Base-by-base conservation (phyloP, 2,113 vertebrate species). In the Scomber colias region DNA sequence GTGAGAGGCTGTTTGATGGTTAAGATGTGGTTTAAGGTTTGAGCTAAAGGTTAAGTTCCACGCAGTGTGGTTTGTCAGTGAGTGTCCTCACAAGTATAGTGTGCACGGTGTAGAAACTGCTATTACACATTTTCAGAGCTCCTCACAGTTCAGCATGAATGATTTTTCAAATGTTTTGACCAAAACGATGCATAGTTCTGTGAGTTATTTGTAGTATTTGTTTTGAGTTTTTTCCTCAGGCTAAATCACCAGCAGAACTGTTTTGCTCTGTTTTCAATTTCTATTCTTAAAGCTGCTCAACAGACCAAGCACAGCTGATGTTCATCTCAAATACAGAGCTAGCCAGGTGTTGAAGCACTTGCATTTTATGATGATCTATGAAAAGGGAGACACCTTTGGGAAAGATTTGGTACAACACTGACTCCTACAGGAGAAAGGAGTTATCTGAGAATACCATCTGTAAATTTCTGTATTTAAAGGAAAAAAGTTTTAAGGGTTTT, bases 341-440 rank as follows among this genome's bases (percentile, higher is more conserved):
- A 1, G 12, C 15, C 54, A 71, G 21, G 9, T 31, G 21, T 35
- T 59, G 3, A n/a, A 35, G 40, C 5, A 50, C 31, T 27, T 17
- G 46, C 19, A n/a, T 27, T 60, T 7, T 40, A 40, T 40, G 35
- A 40, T 40, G 8, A 40, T 40, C 6, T 40, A 40, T 40, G 35
- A 40, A 8, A 40, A 40, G 3, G 6, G 6, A 0, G 35, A 5
- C 7, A 27, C 57, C 15, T 49, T 11, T 40, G 7, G 6, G 10
- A 7, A 31, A 13, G 12, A 48, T 13, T 46, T 11, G 49, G 50
- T 51, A 15, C 31, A 40, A 55, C 49, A 71, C 65, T 11, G 71
- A 65, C 71, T 30, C 49, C 82, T 35, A 50, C 61, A 71, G 73
- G 67, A 76, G 17, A 71, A 21, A 44, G 30, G 68, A 68, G 21